Conservation (phyloP, 2,113 vertebrate genomes). For the Cyprinus carpio region DNA sequence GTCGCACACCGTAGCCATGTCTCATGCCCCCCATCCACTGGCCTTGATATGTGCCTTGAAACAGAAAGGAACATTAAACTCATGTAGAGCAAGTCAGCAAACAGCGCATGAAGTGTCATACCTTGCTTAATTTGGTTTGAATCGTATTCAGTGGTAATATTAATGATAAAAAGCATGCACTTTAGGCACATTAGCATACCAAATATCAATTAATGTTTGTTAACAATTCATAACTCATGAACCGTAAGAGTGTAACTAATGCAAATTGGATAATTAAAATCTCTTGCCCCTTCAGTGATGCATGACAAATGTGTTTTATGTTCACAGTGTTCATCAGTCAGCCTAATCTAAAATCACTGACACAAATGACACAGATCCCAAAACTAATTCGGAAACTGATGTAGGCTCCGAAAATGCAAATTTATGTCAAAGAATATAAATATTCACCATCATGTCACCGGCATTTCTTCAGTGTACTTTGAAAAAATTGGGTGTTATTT, state of each 20-base stretch:
- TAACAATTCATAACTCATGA: background rate
- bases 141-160: background rate
- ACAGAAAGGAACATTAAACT: slow-evolving; percentile 27
- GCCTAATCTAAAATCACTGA: background rate
- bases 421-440: background rate
- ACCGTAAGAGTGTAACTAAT: background rate
- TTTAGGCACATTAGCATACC: background rate
- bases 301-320: slow-evolving; percentile 2
- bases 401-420: background rate
- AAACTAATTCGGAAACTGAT: background rate
- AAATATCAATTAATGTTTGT: background rate
- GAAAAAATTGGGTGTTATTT: background rate
- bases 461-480: background rate
- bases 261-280: background rate
- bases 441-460: background rate
- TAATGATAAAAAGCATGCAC: background rate
- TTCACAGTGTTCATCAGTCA: background rate
- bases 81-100: background rate
- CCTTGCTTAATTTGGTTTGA: background rate
- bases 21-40: slow-evolving; percentile 99
- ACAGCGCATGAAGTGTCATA: background rate
- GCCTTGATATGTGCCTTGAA: slow-evolving; percentile 95
- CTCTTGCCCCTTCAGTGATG: background rate
- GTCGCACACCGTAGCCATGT: slow-evolving; percentile 94
- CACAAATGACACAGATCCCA: too few species aligned